These are phyloP conservation scores for Drosophila melanocephala DNA, from an alignment of 2,888 invertebrate species.

Conservation along the genomic window DNA sequence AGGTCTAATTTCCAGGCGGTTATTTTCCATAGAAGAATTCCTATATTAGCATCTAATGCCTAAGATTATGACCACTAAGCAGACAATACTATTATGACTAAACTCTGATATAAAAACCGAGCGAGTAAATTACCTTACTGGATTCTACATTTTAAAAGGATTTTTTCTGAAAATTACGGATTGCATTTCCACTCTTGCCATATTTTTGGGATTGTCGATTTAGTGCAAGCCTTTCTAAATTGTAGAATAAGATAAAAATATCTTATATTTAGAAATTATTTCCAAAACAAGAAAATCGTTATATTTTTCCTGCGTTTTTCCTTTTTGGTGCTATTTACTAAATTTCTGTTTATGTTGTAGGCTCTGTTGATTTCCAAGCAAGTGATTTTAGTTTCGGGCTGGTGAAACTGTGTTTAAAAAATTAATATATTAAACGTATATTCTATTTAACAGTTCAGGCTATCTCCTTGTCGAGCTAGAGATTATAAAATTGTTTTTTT, in stretches of 20 bases:
- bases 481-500: conserved; percentile 9
- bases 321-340: too few relatives aligned
- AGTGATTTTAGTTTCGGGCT: too few relatives aligned
- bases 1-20: neutral
- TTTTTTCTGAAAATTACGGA: neutral
- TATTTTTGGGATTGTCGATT: neutral
- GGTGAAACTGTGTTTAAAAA: too few relatives aligned
- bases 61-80: too few relatives aligned
- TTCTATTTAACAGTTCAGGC: neutral
- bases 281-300: too few relatives aligned
- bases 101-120: neutral
- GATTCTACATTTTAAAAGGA: neutral
- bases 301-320: too few relatives aligned
- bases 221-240: neutral
- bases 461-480: neutral
- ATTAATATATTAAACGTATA: too few relatives aligned
- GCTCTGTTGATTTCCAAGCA: too few relatives aligned
- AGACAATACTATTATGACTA: too few relatives aligned
- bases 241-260: too few relatives aligned
- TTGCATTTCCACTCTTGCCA: neutral
- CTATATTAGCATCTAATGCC: neutral
- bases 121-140: neutral
- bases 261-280: neutral
- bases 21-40: neutral
- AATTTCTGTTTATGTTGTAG: too few relatives aligned